Evolutionary conservation across 2,113 vertebrate genomes (phyloP), one percentile per base, ranked within the genome.

Genomic region (Melozone crissalis): DNA sequence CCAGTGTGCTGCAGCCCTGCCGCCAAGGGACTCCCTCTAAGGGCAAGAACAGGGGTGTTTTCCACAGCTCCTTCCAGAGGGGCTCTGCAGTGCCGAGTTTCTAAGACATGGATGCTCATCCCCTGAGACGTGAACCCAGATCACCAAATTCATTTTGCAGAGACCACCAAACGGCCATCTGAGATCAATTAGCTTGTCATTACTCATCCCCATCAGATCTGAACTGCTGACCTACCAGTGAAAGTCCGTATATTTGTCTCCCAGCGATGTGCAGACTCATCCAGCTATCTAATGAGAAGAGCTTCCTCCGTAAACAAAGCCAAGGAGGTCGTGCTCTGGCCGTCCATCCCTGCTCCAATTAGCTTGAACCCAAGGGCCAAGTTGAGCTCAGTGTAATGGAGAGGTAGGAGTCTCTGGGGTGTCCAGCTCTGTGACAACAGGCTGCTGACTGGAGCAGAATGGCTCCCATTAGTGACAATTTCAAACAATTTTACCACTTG

Each of bases 111-210:
- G 87, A 84, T 2, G 13, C 23, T 72, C 0, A 0, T 54, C 91
- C 94, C 84, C 31, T 0, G 66, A 75, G 96, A 91, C 2, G 0
- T 49, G 87, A 96, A 81, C 84, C 71, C 41, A 66, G 87, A 89
- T 80, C 91, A 82, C 91, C 93, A 89, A 84, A 92, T 91, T 95
- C 69, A 93, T 95, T 95, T 95, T 78, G 71, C 54, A 49, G 84
- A 93, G 89, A 90, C 93, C 84, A 95, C 91, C 91, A 79, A 96
- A 49, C 0, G 24, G 93, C 94, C 94, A 82, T 91, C 93, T 89
- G 95, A 95, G 93, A 94, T 93, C 94, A 92, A 93, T 95, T 94
- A 95, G 87, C 81, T 94, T 95, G 94, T 95, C 89, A 57, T 95
- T 94, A 91, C 84, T 94, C 93, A 89, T 93, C 71, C 94, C 84